phyloP scores from a whole-genome alignment of 2,888 invertebrate species.

The Euproctis similis region DNA sequence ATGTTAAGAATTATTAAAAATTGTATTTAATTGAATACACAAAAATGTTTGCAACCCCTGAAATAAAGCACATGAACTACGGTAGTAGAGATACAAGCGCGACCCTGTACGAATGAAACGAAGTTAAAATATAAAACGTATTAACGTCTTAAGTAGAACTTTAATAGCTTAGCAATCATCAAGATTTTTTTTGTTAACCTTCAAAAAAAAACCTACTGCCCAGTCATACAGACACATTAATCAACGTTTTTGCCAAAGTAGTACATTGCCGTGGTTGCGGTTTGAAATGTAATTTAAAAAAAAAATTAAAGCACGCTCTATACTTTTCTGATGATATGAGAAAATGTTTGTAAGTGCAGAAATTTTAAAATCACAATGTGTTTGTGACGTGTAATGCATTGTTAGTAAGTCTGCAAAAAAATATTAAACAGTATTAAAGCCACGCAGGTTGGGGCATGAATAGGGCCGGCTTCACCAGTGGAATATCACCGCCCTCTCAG shows the following conservation, averaged over 20 bases:
- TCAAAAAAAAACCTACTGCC: slow-evolving; percentile 26
- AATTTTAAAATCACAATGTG: too few species aligned
- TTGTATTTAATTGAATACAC: not conserved
- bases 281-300: slow-evolving; percentile 30
- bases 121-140: slow-evolving; percentile 22
- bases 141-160: slow-evolving; percentile 16
- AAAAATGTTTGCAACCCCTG: not conserved
- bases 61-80: slow-evolving; percentile 11
- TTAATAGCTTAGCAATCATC: slow-evolving; percentile 18
- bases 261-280: slow-evolving; percentile 24
- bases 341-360: too few species aligned
- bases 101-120: slow-evolving; percentile 12
- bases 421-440: too few species aligned
- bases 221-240: slow-evolving; percentile 32
- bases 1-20: too few species aligned
- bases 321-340: too few species aligned
- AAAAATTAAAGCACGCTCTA: slow-evolving; percentile 12
- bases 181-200: slow-evolving; percentile 26
- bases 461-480: too few species aligned
- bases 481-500: too few species aligned
- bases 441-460: too few species aligned
- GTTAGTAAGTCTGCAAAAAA: too few species aligned
- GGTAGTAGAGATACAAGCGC: slow-evolving; percentile 17
- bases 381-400: too few species aligned
- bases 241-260: slow-evolving; percentile 33